Evolutionary conservation across 2,888 invertebrate species (phyloP), one percentile per base, ranked within the genome.

Genomic region (Ctenicera cuprea): DNA sequence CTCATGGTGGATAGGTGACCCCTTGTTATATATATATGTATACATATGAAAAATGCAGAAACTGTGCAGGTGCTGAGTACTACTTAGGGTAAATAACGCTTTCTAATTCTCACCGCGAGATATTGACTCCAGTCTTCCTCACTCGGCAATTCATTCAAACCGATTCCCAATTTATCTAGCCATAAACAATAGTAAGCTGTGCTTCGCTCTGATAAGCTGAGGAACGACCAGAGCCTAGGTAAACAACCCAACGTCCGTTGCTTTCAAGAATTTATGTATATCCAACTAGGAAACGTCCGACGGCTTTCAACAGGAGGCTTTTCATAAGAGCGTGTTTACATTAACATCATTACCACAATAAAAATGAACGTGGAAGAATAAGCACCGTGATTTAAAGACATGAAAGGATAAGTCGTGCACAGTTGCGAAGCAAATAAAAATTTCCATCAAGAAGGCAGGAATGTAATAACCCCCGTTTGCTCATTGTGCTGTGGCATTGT

Each of bases 381-480:
- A 66, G 50, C 37, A 22, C 2, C 41, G 16, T 52, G n/a, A 66
- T 50, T 16, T 64, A 64, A 37, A 37, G 37, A 63, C 63, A 48
- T 33, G 41, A 63, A 63, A 63, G 63, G 63, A 61, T 61, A 59
- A 59, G 38, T 59, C 33, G 30, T 18, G 16, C 20, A 38, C 37
- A 37, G 37, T 59, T 62, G 62, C 22, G 41, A 64, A 9, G 65
- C 65, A 41, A 37, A 54, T 54, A 66, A 54, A 45, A 22, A 64
- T 64, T 64, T 64, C 48, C 50, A 48, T 64, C 43, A 33, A 54
- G 65, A 37, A 64, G 37, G 64, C 48, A 54, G 20, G 52, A 66
- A 38, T 54, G 54, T 41, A 66, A 66, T 66, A 66, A 66, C 65
- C 18, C 54, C 8, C 52, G 65, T 12, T 26, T 64, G 54, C 65